Percentiles rank a stretch among this genome's conserved stretches.
phyloP scores from a whole-genome alignment of 2,113 vertebrate species.

The Antidorcas marsupialis region DNA sequence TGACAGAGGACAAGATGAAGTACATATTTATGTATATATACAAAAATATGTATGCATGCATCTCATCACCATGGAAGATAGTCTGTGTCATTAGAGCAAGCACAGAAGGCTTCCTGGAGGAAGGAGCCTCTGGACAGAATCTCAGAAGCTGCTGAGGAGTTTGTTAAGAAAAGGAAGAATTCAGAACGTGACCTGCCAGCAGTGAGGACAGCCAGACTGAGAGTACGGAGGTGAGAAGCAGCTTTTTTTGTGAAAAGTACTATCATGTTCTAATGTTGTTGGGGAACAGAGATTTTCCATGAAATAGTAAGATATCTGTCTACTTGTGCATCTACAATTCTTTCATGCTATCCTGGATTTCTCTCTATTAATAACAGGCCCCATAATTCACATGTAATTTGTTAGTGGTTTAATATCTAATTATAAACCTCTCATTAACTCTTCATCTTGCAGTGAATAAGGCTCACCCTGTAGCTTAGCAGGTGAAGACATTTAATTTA shows the following conservation, averaged over 20 bases:
- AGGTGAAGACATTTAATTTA: not conserved
- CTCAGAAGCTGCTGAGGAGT: not conserved
- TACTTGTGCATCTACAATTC: not conserved
- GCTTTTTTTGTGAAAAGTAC: not conserved
- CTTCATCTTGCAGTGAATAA: not conserved
- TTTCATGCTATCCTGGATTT: not conserved
- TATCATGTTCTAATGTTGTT: not conserved
- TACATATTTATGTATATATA: not conserved
- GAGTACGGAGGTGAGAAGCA: no score
- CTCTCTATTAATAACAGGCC: not conserved
- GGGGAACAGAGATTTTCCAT: not conserved
- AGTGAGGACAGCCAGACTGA: accelerated
- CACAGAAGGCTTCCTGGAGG: not conserved
- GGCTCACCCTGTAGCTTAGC: not conserved
- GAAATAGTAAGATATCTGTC: not conserved
- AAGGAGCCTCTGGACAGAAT: not conserved
- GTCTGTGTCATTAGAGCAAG: not conserved
- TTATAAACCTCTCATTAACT: not conserved
- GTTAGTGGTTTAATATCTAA: not conserved
- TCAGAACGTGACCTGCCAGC: accelerated
- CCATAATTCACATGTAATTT: not conserved
- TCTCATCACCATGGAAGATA: accelerated
- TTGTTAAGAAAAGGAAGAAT: not conserved
- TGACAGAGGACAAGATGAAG: not conserved
- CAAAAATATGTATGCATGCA: not conserved